These are phyloP conservation scores for Drosophila baimaii DNA, from an alignment of 1,140 invertebrate species.

Conservation along the genomic window DNA sequence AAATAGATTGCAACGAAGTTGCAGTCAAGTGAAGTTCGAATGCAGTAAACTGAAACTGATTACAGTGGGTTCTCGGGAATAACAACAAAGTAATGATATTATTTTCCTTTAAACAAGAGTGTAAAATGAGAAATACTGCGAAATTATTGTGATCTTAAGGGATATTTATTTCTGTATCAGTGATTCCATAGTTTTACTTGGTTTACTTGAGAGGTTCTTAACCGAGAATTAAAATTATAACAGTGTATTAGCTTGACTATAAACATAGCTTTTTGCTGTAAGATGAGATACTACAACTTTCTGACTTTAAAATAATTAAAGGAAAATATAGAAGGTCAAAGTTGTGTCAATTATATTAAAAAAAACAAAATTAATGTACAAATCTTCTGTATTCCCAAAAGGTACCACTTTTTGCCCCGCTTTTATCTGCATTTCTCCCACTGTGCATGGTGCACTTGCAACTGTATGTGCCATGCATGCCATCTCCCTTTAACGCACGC, in stretches of 20 bases:
- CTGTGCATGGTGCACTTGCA: constrained; percentile 29
- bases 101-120: neutral
- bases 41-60: constrained; percentile 36
- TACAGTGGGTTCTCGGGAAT: constrained; percentile 27
- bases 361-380: neutral
- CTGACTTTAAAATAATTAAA: no score
- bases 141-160: neutral
- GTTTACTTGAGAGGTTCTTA: no score
- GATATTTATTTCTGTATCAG: neutral
- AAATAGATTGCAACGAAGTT: constrained; percentile 45
- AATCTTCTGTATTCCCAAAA: neutral
- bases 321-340: neutral
- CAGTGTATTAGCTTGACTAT: no score
- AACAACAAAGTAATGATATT: neutral
- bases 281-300: no score
- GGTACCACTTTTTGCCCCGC: rapidly evolving
- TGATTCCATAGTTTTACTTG: no score
- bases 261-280: no score
- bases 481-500: constrained; percentile 24
- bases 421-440: constrained; percentile 3
- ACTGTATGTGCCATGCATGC: constrained; percentile 32
- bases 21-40: constrained; percentile 33
- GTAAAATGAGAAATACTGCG: neutral
- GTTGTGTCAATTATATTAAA: neutral
- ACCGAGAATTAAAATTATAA: no score